phyloP scores from a whole-genome alignment of 2,888 invertebrate species.

The Nephrotoma appendiculata region DNA sequence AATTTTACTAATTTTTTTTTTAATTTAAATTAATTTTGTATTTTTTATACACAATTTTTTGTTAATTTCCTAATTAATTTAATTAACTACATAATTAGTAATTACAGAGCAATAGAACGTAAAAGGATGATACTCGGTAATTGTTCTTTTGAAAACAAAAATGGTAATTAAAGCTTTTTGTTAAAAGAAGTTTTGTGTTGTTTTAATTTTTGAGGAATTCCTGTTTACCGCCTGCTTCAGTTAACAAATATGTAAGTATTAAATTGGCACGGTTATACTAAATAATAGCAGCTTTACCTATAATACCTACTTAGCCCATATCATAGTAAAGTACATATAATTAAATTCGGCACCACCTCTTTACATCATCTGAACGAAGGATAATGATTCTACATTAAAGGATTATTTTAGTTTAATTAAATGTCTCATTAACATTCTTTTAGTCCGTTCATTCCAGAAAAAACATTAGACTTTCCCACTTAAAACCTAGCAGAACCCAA shows the following conservation, averaged over 20 bases:
- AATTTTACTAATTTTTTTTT: neutral
- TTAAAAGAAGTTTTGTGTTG: neutral
- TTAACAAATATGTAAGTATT: neutral
- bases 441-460: too few relatives aligned
- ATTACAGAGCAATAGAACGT: neutral
- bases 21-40: neutral
- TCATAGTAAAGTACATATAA: too few relatives aligned
- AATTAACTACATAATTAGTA: neutral
- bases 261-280: too few relatives aligned
- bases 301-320: too few relatives aligned
- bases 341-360: too few relatives aligned
- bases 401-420: too few relatives aligned
- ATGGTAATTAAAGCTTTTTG: neutral
- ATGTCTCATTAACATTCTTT: too few relatives aligned
- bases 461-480: too few relatives aligned
- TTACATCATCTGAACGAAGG: too few relatives aligned
- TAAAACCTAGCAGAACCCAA: too few relatives aligned
- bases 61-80: neutral
- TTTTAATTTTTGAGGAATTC: neutral
- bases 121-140: neutral
- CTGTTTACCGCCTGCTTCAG: neutral
- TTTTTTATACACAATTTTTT: neutral
- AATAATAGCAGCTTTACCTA: too few relatives aligned
- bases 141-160: neutral
- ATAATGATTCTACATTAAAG: too few relatives aligned